Base-by-base conservation (phyloP, 2,113 vertebrate species). In the Perca fluviatilis region DNA sequence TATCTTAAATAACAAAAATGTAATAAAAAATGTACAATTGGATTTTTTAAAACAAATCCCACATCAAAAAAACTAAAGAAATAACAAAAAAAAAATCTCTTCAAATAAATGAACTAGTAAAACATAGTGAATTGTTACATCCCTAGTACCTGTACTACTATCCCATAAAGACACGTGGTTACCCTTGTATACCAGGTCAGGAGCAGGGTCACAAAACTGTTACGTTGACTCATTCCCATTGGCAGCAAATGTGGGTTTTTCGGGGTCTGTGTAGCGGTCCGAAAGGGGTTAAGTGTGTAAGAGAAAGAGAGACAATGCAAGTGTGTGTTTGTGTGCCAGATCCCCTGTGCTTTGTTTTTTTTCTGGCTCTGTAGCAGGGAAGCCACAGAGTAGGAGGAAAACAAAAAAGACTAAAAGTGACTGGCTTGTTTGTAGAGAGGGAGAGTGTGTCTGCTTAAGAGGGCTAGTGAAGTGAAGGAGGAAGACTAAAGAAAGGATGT, bases 351-450 rank as follows among this genome's bases (percentile, higher is more conserved):
- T 12, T 60, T 0, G 19, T 19, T 77, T 79, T 40, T 79, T 72
- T 70, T 66, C 25, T 70, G 78, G 74, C 86, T 68, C 21, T 49
- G 60, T 46, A 53, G 49, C 57, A 82, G 53, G 23, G 54, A 76
- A 73, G n/a, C 50, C 49, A 71, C 50, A 76, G 76, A 79, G 65
- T 53, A 27, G 62, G 68, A 84, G 70, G 51, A n/a, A 62, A 63
- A 71, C 33, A 58, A 63, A 18, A 54, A 27, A 47, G 60, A 82
- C 51, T 10, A 40, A 69, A 85, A 58, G 57, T 76, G 80, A 71
- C 72, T 85, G 68, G 8, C 64, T 73, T 40, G 9, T 43, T 43
- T 43, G 11, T 43, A 10, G 56, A 51, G 61, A 30, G 53, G 15
- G 62, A 61, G 46, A 9, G 33, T 25, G 23, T 80, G 16, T 65